phyloP scores from a whole-genome alignment of 2,888 invertebrate genomes.

The Orchesella flavescens region DNA sequence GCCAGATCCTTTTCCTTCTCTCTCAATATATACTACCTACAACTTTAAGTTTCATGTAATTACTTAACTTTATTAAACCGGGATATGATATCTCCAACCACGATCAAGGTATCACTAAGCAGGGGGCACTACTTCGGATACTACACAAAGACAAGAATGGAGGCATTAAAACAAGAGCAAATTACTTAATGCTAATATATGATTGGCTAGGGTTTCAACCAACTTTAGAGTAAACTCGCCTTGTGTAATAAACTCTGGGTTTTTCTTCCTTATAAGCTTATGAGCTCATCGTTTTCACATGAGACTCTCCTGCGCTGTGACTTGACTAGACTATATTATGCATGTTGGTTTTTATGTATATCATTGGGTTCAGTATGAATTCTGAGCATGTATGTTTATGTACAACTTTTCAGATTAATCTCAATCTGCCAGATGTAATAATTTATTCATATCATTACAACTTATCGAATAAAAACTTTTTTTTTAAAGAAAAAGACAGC shows the following conservation, averaged over 20 bases:
- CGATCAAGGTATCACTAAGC: conserved; percentile 55
- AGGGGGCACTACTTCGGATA: conserved; percentile 57
- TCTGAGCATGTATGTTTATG: not conserved
- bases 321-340: too few relatives aligned
- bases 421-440: conserved; percentile 64
- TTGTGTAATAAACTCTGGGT: conserved; percentile 2
- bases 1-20: not conserved
- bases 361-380: conserved; percentile 6
- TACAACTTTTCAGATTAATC: conserved; percentile 50
- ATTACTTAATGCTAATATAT: conserved; percentile 55
- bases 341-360: too few relatives aligned
- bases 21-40: not conserved
- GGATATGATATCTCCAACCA: conserved; percentile 54
- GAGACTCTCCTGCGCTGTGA: conserved; percentile 16
- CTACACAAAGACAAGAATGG: conserved; percentile 47
- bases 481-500: conserved; percentile 26
- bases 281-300: conserved; percentile 39
- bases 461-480: conserved; percentile 48
- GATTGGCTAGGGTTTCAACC: conserved; percentile 38
- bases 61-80: conserved; percentile 64
- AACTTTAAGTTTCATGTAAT: conserved; percentile 58
- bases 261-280: conserved; percentile 7
- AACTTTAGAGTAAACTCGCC: conserved; percentile 17
- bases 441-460: conserved; percentile 64
- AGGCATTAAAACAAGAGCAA: conserved; percentile 58